These are phyloP conservation scores for Tetraneura akinire DNA, from an alignment of 1,140 invertebrate genomes.

Conservation along the genomic window DNA sequence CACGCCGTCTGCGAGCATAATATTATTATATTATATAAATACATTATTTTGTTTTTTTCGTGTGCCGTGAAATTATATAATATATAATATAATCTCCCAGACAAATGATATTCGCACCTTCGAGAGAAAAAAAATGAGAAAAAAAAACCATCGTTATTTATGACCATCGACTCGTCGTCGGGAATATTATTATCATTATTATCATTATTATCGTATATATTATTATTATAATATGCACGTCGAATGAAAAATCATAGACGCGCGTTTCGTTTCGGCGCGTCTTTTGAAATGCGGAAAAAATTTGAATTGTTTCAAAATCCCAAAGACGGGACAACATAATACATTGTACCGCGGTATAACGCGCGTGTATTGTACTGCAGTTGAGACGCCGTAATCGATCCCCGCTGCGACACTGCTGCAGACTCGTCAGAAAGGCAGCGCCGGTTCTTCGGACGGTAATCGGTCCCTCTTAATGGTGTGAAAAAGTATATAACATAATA, in stretches of 20 bases:
- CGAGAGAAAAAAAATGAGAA: not conserved
- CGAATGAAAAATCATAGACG: slow-evolving; percentile 7
- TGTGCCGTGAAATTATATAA: not conserved
- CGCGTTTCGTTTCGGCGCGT: slow-evolving; percentile 14
- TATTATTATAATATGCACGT: not conserved
- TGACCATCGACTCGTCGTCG: not conserved
- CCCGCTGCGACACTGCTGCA: slow-evolving; percentile 24
- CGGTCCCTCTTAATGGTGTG: slow-evolving; percentile 44
- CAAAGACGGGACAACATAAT: not conserved
- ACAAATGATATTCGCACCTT: slow-evolving; percentile 9
- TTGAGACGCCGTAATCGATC: slow-evolving; percentile 5
- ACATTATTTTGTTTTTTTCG: not conserved
- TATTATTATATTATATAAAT: not conserved
- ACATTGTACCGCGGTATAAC: too few relatives aligned
- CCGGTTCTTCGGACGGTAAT: slow-evolving; percentile 7
- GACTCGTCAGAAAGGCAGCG: slow-evolving; percentile 15
- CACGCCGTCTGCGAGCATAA: not conserved
- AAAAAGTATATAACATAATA: not conserved
- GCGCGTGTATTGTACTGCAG: too few relatives aligned
- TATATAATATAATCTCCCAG: too few relatives aligned
- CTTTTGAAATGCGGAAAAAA: slow-evolving; percentile 30
- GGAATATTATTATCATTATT: not conserved
- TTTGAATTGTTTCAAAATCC: slow-evolving; percentile 23
- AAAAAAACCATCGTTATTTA: slow-evolving; percentile 18
- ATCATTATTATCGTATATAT: too few relatives aligned